Percentiles rank a stretch among this genome's conserved stretches.
phyloP scores from a whole-genome alignment of 2,888 invertebrate genomes.

The Heterodera filipjevi region DNA sequence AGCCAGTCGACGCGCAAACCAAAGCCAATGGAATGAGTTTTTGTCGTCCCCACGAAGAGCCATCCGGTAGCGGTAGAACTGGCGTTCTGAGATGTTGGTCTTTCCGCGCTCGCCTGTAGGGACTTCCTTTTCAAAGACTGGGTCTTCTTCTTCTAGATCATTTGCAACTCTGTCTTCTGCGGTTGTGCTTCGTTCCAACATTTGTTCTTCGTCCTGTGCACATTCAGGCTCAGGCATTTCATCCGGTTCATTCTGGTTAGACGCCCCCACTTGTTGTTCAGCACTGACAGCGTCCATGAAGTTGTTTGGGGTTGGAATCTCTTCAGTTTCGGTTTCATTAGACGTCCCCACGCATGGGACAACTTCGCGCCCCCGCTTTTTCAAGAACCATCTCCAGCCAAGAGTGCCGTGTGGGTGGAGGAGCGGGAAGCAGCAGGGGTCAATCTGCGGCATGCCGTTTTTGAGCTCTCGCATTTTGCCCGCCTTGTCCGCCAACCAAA shows the following conservation, averaged over 20 bases:
- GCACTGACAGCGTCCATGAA: background rate
- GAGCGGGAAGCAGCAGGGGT: constrained; percentile 11
- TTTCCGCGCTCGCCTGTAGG: background rate
- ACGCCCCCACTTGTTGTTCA: background rate
- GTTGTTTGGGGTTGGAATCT: background rate
- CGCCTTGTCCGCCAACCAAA: constrained; percentile 5
- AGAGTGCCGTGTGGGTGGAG: background rate
- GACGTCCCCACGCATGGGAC: background rate
- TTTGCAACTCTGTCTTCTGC: background rate
- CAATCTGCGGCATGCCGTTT: constrained; percentile 9
- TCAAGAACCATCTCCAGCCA: constrained; percentile 5
- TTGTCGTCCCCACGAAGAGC: constrained; percentile 5
- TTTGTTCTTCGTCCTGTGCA: background rate
- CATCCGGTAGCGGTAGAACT: constrained; percentile 17
- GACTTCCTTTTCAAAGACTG: background rate
- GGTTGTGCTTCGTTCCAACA: background rate
- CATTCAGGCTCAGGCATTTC: background rate
- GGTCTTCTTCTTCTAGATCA: background rate
- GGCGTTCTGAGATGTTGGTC: constrained; percentile 2
- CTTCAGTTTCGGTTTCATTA: background rate
- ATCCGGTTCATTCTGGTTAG: background rate
- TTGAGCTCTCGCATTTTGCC: constrained; percentile 10
- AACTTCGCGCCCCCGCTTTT: background rate
- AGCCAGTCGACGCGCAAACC: constrained; percentile 16
- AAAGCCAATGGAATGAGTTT: constrained; percentile 14